Evolutionary conservation across 2,797 vertebrate species (phyloP), one percentile per base, ranked within the genome.

Genomic region (Carapus acus): DNA sequence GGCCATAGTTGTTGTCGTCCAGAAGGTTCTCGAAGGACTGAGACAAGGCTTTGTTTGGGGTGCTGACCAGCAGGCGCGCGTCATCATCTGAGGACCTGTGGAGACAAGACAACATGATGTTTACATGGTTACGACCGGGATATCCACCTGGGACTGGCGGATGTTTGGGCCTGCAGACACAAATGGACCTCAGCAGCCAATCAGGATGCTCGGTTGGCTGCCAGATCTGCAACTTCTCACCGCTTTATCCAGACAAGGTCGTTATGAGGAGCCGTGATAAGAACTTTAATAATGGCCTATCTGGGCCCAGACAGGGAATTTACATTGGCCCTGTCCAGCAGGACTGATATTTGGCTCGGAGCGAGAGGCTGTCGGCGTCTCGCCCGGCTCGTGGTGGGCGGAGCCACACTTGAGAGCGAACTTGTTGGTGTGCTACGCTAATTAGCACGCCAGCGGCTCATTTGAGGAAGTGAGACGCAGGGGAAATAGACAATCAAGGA

Each of bases 1-100:
- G 84, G 65, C 90, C 89, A 67, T 88, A 93, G 49, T 87, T 90
- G 69, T 93, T 83, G 73, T 96, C 95, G 49, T 97, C 95, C 70
- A 93, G 86, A 54, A 98, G 92, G 81, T 96, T 96, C 89, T 97
- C 95, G 68, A 98, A 98, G 69, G 95, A 97, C 76, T 96, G 94
- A 43, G 91, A 94, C 76, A 93, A 87, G 76, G 90, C 88, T 73
- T 90, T 91, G 87, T 84, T 93, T 8, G 90, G 89, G 41, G 84
- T 83, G 75, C 88, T 91, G 77, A 95, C 92, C 73, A 92, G 65
- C 56, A 95, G 88, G 77, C 85, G 72, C 12, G 78, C 81, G 43
- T 86, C 82, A 65, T 96, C 91, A 42, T 89, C 87, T 36, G 89
- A 74, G 79, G 85, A 86, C 77, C 94, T 97, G 61, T 20, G 14